phyloP scores from a whole-genome alignment of 2,888 invertebrate species.

The Leptopterna dolabrata region DNA sequence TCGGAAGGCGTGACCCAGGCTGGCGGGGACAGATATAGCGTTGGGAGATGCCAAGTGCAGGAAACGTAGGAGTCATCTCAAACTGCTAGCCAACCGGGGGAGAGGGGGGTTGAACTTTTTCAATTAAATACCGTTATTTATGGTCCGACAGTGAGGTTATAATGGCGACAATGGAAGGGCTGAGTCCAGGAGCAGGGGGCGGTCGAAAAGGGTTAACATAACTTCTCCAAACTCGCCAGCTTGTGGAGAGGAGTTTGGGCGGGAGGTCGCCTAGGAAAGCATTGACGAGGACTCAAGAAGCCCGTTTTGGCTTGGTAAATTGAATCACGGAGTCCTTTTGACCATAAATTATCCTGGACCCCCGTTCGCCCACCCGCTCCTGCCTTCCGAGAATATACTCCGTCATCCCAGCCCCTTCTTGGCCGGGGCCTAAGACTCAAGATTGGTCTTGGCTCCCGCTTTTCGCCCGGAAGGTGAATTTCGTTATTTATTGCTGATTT shows the following conservation, averaged over 20 bases:
- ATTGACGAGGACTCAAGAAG: slow-evolving; percentile 25
- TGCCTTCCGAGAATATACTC: neutral
- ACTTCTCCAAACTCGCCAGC: slow-evolving; percentile 8
- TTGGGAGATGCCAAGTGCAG: slow-evolving; percentile 38
- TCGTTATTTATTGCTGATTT: slow-evolving; percentile 11
- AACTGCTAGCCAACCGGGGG: neutral
- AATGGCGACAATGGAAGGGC: slow-evolving; percentile 33
- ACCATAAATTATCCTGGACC: slow-evolving; percentile 27
- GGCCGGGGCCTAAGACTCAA: neutral
- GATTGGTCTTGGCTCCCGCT: slow-evolving; percentile 7
- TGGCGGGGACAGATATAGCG: slow-evolving; percentile 22
- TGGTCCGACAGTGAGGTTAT: slow-evolving; percentile 37
- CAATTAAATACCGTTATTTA: slow-evolving; percentile 53
- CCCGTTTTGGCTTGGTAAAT: slow-evolving; percentile 8
- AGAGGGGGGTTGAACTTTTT: slow-evolving; percentile 34
- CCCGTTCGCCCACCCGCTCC: neutral
- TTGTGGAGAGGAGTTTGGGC: neutral
- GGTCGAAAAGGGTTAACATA: slow-evolving; percentile 25
- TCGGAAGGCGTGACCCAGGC: neutral
- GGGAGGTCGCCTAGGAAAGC: neutral
- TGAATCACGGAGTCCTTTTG: slow-evolving; percentile 22
- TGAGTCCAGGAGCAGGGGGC: neutral
- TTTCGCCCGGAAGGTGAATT: slow-evolving; percentile 3
- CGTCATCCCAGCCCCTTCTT: neutral
- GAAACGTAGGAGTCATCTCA: neutral